These are phyloP conservation scores for Crypturellus undulatus DNA, from an alignment of 2,113 vertebrate species.

Conservation along the genomic window DNA sequence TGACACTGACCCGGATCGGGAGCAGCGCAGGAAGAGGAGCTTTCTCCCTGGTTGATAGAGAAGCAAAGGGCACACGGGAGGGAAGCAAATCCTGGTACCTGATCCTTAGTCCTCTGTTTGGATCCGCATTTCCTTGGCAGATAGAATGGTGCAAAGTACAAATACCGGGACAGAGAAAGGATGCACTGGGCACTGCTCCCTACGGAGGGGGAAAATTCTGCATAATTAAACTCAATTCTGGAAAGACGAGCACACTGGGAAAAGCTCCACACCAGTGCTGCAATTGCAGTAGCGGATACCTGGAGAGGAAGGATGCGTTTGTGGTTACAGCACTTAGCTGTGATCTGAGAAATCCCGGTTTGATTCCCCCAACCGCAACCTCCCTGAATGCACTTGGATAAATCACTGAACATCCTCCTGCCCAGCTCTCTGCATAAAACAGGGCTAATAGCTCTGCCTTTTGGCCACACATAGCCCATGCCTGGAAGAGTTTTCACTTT, in stretches of 20 bases:
- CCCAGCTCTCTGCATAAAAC: neutral
- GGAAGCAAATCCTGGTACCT: neutral
- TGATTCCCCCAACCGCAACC: constrained; percentile 7
- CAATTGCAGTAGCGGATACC: constrained; percentile 18
- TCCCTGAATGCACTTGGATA: neutral
- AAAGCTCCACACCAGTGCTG: neutral
- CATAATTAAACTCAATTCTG: neutral
- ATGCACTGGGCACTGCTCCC: neutral
- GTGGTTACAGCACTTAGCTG: neutral
- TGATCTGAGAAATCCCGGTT: constrained; percentile 21
- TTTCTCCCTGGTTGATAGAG: neutral
- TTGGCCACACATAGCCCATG: neutral
- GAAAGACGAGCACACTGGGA: neutral
- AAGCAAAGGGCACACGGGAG: neutral
- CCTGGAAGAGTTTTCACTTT: neutral
- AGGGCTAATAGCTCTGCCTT: neutral
- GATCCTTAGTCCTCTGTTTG: neutral
- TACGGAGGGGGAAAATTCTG: neutral
- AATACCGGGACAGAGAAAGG: neutral
- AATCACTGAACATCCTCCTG: neutral
- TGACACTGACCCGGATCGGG: neutral
- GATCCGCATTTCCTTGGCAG: neutral
- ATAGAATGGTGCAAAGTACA: rapidly evolving
- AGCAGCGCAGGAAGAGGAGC: neutral
- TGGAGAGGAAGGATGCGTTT: constrained; percentile 23